Evolutionary conservation across 2,797 vertebrate genomes (phyloP).

Genomic region (Pangasius krempfi): DNA sequence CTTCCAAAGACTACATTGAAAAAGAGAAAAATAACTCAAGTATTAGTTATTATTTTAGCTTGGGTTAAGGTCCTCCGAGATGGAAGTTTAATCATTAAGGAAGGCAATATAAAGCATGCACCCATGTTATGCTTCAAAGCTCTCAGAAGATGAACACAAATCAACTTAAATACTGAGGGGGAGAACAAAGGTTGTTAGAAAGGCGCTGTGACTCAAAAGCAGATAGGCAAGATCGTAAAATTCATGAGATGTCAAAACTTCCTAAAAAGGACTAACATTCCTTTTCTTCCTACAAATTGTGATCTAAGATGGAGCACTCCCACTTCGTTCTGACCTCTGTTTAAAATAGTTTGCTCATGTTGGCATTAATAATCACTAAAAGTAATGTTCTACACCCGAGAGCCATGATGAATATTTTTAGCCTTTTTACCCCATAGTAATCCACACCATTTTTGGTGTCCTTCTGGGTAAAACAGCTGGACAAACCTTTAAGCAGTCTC

Average conservation of each 20-base stretch:
- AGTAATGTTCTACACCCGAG: not conserved
- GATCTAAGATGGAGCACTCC: constrained; percentile 15
- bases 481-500: not conserved
- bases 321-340: constrained; percentile 23
- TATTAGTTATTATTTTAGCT: constrained; percentile 59
- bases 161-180: constrained; percentile 64
- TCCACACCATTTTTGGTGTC: constrained; percentile 30
- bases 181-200: constrained; percentile 48
- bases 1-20: not conserved
- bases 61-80: constrained; percentile 25
- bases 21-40: constrained; percentile 43
- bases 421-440: constrained; percentile 4
- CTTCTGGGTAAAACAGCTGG: constrained; percentile 10
- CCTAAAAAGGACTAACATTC: constrained; percentile 42
- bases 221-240: constrained; percentile 60
- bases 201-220: constrained; percentile 78
- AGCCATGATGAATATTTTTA: constrained; percentile 10
- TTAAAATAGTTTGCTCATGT: constrained; percentile 25
- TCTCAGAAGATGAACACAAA: constrained; percentile 66
- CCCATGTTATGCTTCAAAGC: constrained; percentile 67
- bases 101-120: constrained; percentile 68
- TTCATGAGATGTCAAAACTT: constrained; percentile 23
- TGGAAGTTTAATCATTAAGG: constrained; percentile 65
- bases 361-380: constrained; percentile 22
- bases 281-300: constrained; percentile 3